Evolutionary conservation across 2,797 vertebrate species (phyloP).

Genomic region (Cyclopterus lumpus): DNA sequence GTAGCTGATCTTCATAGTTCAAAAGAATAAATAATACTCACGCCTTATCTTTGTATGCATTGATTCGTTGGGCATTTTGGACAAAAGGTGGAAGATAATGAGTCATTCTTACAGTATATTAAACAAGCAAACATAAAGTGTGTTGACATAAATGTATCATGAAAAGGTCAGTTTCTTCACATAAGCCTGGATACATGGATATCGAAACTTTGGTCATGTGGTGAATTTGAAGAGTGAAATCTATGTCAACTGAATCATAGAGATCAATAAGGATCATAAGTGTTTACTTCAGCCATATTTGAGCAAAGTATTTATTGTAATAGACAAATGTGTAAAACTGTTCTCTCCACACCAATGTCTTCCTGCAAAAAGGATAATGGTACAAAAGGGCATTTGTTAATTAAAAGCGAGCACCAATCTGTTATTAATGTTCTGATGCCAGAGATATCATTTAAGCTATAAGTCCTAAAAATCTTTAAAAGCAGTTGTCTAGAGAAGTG

Average conservation of each 20-base stretch:
- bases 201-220: background rate
- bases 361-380: slow-evolving; percentile 20
- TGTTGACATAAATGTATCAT: background rate
- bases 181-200: background rate
- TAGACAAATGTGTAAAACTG: slow-evolving; percentile 13
- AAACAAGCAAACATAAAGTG: background rate
- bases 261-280: background rate
- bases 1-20: background rate
- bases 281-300: slow-evolving; percentile 3
- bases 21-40: background rate
- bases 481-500: slow-evolving; percentile 32
- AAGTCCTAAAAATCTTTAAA: slow-evolving; percentile 49
- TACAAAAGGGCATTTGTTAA: slow-evolving; percentile 25
- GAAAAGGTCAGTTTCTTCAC: background rate
- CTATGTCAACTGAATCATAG: background rate
- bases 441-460: slow-evolving; percentile 37
- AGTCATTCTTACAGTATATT: background rate
- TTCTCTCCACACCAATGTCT: slow-evolving; percentile 12
- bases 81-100: background rate
- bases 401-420: slow-evolving; percentile 37
- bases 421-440: slow-evolving; percentile 23
- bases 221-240: background rate
- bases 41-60: background rate
- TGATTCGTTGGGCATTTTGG: background rate
- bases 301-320: slow-evolving; percentile 7